Evolutionary conservation across 2,888 invertebrate species (phyloP).

Genomic region (Mesochorus sp.): DNA sequence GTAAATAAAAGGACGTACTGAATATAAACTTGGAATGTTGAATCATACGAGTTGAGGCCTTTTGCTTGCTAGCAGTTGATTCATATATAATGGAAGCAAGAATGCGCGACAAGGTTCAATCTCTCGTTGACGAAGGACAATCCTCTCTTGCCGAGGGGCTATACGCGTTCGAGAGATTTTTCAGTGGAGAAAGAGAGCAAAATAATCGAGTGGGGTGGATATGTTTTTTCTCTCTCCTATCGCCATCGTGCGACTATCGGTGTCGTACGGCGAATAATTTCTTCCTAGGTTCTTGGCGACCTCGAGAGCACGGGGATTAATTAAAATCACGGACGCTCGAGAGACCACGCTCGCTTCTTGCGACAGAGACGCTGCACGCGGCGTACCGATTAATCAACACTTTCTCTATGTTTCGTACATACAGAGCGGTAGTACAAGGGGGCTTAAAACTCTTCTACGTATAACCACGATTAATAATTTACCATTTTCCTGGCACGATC

Average conservation of each 20-base stretch:
- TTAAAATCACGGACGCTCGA: constrained; percentile 74
- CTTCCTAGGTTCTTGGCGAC: constrained; percentile 42
- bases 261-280: constrained; percentile 56
- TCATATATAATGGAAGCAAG: constrained; percentile 17
- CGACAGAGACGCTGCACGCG: constrained; percentile 17
- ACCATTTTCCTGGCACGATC: constrained; percentile 61
- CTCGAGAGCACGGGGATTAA: constrained; percentile 68
- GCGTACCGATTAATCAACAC: constrained; percentile 75
- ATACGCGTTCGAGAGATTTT: constrained; percentile 35
- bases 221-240: constrained; percentile 13
- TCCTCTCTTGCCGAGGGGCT: constrained; percentile 8
- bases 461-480: constrained; percentile 75
- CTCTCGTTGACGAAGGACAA: constrained; percentile 31
- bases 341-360: constrained; percentile 32
- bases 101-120: constrained; percentile 50
- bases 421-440: background rate
- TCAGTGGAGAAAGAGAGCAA: background rate
- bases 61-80: background rate
- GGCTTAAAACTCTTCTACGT: constrained; percentile 19
- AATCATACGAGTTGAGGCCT: background rate
- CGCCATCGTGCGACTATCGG: constrained; percentile 32
- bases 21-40: background rate
- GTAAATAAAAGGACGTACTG: background rate
- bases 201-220: constrained; percentile 44
- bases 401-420: constrained; percentile 70